These are phyloP conservation scores for Ceriagrion tenellum DNA, from an alignment of 2,888 invertebrate species.

Conservation along the genomic window DNA sequence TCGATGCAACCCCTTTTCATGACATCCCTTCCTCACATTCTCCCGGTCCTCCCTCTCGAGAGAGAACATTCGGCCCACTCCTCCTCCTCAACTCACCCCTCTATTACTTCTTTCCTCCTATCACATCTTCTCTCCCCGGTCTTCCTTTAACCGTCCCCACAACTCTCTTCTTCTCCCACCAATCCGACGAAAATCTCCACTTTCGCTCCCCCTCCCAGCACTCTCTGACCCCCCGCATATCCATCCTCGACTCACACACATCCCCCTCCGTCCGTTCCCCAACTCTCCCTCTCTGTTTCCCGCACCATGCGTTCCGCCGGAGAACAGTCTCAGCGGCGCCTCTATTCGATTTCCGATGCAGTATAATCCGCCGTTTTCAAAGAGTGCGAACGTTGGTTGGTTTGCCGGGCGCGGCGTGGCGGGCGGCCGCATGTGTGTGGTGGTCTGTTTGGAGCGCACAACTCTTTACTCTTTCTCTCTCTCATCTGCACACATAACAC, in stretches of 20 bases:
- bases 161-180: background rate
- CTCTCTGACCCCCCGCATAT: background rate
- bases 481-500: too few relatives aligned
- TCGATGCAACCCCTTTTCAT: too few relatives aligned
- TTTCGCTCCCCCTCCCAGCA: too few relatives aligned
- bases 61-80: background rate
- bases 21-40: too few relatives aligned
- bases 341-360: conserved; percentile 60
- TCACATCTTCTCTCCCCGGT: background rate
- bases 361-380: conserved; percentile 43
- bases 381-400: background rate
- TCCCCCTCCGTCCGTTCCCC: background rate
- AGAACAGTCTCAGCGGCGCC: conserved; percentile 37
- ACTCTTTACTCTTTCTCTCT: too few relatives aligned
- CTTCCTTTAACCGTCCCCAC: background rate
- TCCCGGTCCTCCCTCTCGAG: background rate
- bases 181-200: too few relatives aligned
- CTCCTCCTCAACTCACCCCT: background rate
- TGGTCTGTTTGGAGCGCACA: too few relatives aligned
- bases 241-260: background rate
- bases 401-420: background rate
- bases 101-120: too few relatives aligned
- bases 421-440: too few relatives aligned
- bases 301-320: background rate
- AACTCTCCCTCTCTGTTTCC: too few relatives aligned